Percentiles rank a stretch among this genome's conserved stretches.
phyloP scores from a whole-genome alignment of 2,888 invertebrate species.

The Drosophila glabriapex region DNA sequence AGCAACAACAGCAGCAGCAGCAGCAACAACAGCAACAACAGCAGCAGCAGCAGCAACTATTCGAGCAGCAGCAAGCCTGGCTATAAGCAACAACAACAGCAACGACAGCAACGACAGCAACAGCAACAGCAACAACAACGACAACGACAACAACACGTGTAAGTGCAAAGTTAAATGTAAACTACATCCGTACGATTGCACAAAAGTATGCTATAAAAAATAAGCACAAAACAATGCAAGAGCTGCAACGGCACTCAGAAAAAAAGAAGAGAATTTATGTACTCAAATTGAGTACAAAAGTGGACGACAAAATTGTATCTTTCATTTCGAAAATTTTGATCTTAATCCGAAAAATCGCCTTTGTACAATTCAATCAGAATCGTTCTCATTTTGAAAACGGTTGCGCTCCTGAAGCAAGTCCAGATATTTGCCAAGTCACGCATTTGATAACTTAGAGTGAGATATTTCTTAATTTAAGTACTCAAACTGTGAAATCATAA shows the following conservation, averaged over 20 bases:
- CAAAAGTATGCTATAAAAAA: slow-evolving; percentile 59
- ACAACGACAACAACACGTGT: slow-evolving; percentile 49
- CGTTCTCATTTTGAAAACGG: background rate
- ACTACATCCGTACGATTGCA: slow-evolving; percentile 65
- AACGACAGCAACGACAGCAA: slow-evolving; percentile 45
- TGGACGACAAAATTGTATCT: background rate
- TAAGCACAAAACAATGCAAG: slow-evolving; percentile 5
- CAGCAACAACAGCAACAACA: slow-evolving; percentile 59
- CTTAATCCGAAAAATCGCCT: background rate
- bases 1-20: slow-evolving; percentile 47
- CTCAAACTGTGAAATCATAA: background rate
- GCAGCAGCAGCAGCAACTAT: slow-evolving; percentile 54
- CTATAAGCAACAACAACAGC: slow-evolving; percentile 42
- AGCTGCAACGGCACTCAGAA: slow-evolving; percentile 22
- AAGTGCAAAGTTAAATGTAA: slow-evolving; percentile 76
- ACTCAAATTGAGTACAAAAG: background rate
- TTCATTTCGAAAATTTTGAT: background rate
- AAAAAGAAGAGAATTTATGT: background rate
- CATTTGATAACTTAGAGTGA: background rate
- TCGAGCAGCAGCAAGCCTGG: slow-evolving; percentile 45
- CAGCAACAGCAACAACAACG: slow-evolving; percentile 41
- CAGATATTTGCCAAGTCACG: background rate
- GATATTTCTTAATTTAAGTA: background rate
- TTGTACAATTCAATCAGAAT: background rate
- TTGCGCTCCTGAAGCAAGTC: background rate